These are phyloP conservation scores for Ennomos erosarius DNA, from an alignment of 2,888 invertebrate species.

Conservation along the genomic window DNA sequence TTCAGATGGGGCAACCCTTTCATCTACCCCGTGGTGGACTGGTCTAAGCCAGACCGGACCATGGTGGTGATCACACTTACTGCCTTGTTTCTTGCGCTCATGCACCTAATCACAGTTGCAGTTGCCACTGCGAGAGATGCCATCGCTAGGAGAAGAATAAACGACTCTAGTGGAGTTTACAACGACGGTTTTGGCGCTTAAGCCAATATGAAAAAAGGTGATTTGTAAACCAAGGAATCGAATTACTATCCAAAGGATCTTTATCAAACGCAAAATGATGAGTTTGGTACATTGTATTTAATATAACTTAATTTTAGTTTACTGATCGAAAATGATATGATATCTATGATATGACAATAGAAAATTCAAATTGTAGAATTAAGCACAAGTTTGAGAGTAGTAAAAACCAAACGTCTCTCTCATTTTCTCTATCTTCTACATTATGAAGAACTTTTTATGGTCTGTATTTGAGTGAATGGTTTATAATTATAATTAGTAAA, in stretches of 20 bases:
- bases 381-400: too few relatives aligned
- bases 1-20: constrained; percentile 87
- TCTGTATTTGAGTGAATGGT: too few relatives aligned
- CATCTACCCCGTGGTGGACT: constrained; percentile 92
- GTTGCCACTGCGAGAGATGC: constrained; percentile 82
- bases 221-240: too few relatives aligned
- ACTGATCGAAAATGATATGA: constrained; percentile 1
- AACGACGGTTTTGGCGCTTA: constrained; percentile 70
- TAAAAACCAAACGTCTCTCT: too few relatives aligned
- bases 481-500: too few relatives aligned
- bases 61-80: constrained; percentile 88
- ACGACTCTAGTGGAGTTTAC: constrained; percentile 62
- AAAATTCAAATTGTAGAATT: too few relatives aligned
- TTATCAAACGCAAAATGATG: too few relatives aligned
- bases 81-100: constrained; percentile 86
- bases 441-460: too few relatives aligned
- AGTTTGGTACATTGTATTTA: too few relatives aligned
- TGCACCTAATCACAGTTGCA: constrained; percentile 87
- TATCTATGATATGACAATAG: neutral
- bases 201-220: constrained; percentile 10
- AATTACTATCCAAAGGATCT: too few relatives aligned
- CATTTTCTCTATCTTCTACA: too few relatives aligned
- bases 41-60: constrained; percentile 89
- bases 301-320: too few relatives aligned
- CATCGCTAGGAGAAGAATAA: constrained; percentile 54